Percentiles rank a stretch among this genome's conserved stretches.
phyloP scores from a whole-genome alignment of 2,113 vertebrate genomes.

The Ginglymostoma cirratum region DNA sequence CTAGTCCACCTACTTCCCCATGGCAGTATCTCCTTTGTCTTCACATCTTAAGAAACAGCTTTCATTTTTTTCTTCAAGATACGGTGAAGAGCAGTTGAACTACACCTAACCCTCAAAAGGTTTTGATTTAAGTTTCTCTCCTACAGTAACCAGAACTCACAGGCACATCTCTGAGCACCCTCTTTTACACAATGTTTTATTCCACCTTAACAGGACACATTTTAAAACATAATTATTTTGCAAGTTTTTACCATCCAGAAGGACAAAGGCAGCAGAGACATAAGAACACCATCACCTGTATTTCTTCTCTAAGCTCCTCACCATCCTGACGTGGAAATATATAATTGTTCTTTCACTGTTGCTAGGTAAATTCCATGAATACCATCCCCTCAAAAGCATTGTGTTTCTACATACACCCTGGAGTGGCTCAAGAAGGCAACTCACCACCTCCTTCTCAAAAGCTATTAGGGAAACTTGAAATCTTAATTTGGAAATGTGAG shows the following conservation, averaged over 20 bases:
- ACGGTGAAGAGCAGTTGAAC: background rate
- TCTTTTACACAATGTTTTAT: background rate
- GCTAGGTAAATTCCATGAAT: too few relatives aligned
- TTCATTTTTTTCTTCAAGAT: background rate
- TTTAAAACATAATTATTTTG: background rate
- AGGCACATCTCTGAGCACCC: background rate
- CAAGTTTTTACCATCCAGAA: background rate
- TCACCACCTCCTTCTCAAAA: too few relatives aligned
- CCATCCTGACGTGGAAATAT: too few relatives aligned
- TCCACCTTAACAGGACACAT: background rate
- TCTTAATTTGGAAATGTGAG: background rate
- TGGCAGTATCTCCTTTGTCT: background rate
- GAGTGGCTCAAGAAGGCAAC: too few relatives aligned
- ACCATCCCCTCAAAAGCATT: too few relatives aligned
- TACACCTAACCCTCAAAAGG: background rate
- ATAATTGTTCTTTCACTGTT: too few relatives aligned
- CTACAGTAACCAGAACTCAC: background rate
- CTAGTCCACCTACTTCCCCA: background rate
- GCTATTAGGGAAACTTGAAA: too few relatives aligned
- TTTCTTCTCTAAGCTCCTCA: too few relatives aligned
- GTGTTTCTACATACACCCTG: too few relatives aligned
- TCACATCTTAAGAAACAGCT: background rate
- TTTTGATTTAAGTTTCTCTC: background rate
- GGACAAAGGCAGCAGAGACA: too few relatives aligned
- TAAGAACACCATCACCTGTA: too few relatives aligned